phyloP scores from a whole-genome alignment of 2,888 invertebrate genomes.

The Argyresthia albistria region DNA sequence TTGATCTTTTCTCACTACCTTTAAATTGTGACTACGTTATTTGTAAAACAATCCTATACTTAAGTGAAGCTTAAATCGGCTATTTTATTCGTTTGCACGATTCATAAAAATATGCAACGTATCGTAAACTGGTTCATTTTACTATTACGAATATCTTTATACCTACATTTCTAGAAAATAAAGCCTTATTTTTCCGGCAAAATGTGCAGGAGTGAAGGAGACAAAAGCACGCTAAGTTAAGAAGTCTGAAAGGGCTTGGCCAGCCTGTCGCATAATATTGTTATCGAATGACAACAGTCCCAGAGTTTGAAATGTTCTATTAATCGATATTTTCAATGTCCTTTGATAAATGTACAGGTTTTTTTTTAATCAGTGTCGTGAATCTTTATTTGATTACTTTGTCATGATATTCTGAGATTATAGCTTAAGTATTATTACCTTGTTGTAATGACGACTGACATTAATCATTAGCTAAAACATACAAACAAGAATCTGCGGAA shows the following conservation, averaged over 20 bases:
- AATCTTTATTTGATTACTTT: not conserved
- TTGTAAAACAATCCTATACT: not conserved
- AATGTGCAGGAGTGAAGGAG: slow-evolving; percentile 25
- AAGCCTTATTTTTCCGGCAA: slow-evolving; percentile 24
- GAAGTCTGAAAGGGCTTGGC: slow-evolving; percentile 17
- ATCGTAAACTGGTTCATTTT: slow-evolving; percentile 41
- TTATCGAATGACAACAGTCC: slow-evolving; percentile 44
- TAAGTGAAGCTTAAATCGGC: not conserved
- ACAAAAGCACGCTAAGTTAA: slow-evolving; percentile 15
- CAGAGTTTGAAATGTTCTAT: slow-evolving; percentile 50
- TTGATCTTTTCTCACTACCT: not conserved
- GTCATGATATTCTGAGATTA: too few species aligned
- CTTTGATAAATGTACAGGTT: slow-evolving; percentile 14
- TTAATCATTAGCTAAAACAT: too few species aligned
- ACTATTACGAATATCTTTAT: slow-evolving; percentile 43
- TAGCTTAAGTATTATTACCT: too few species aligned
- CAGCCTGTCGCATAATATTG: slow-evolving; percentile 40
- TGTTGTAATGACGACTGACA: too few species aligned
- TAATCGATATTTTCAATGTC: slow-evolving; percentile 53
- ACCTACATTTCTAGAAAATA: slow-evolving; percentile 25
- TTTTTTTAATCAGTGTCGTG: not conserved
- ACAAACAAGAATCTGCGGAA: too few species aligned
- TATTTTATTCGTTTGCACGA: not conserved
- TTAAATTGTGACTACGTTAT: not conserved
- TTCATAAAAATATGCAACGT: slow-evolving; percentile 23